phyloP scores from a whole-genome alignment of 1,140 invertebrate species.

The Zaprionus lachaisei region DNA sequence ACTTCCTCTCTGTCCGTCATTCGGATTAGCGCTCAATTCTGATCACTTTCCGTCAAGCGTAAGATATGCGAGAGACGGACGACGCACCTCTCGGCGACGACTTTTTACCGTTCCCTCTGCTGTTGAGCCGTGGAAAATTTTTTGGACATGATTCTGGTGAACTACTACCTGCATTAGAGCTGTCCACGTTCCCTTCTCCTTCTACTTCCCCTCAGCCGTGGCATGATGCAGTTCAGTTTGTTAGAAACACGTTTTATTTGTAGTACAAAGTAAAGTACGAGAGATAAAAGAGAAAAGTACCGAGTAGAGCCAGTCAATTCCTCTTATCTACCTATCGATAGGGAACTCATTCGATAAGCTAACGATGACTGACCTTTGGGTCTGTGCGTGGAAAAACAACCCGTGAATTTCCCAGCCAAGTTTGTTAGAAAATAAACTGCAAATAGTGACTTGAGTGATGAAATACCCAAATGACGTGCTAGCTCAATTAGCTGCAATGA shows the following conservation, averaged over 20 bases:
- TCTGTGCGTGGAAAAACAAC: not conserved
- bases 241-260: conserved; percentile 62
- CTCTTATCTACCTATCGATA: conserved; percentile 18
- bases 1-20: not conserved
- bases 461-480: not conserved
- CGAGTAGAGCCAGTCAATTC: conserved; percentile 16
- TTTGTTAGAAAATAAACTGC: not conserved
- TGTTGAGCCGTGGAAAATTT: conserved; percentile 38
- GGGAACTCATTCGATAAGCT: conserved; percentile 20
- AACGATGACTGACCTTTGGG: conserved; percentile 9
- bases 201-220: not conserved
- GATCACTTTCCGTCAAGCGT: not conserved
- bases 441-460: not conserved
- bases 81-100: conserved; percentile 22
- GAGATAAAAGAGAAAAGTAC: conserved; percentile 26
- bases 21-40: not conserved
- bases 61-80: not conserved
- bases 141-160: conserved; percentile 9
- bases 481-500: not conserved
- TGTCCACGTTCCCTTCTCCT: not conserved
- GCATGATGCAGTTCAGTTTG: conserved; percentile 5
- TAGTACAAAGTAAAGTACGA: conserved; percentile 36
- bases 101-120: conserved; percentile 1
- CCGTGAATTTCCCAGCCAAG: not conserved
- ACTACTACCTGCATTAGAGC: conserved; percentile 58